Conservation (phyloP, 2,113 vertebrate genomes). For the Pycnonotus jocosus region DNA sequence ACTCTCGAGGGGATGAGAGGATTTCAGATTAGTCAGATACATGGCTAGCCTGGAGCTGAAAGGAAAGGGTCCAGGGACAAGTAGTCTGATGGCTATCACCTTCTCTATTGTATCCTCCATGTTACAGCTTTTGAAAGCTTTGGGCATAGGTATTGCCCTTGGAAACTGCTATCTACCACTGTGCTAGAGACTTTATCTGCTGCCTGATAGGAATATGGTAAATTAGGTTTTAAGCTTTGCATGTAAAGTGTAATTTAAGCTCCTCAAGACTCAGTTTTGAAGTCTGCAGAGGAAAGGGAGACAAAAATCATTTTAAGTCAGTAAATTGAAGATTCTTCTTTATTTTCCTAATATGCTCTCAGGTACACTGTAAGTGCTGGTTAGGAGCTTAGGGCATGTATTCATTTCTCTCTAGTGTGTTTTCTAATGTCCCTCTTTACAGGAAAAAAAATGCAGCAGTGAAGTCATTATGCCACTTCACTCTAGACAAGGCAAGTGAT, state of each 20-base stretch:
- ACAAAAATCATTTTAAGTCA: background rate
- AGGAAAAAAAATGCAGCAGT: background rate
- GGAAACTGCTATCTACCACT: background rate
- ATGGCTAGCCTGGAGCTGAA: background rate
- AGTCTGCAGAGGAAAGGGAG: background rate
- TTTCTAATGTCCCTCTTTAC: conserved; percentile 18
- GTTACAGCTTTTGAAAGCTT: conserved; percentile 1
- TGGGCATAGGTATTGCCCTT: background rate
- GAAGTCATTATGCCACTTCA: conserved; percentile 10
- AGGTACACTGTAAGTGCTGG: background rate
- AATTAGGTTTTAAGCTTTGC: conserved; percentile 7
- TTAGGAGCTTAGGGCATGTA: background rate
- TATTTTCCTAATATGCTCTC: conserved; percentile 30
- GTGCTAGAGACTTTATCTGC: background rate
- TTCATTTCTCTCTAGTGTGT: conserved; percentile 21
- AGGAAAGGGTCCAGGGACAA: background rate
- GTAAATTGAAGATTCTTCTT: conserved; percentile 32
- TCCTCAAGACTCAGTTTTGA: background rate
- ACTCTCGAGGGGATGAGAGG: background rate
- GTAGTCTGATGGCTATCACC: conserved; percentile 22
- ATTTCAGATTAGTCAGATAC: conserved; percentile 29
- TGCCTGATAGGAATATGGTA: background rate
- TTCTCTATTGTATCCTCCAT: background rate
- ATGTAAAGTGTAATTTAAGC: conserved; percentile 6
- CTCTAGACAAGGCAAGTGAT: conserved; percentile 10